A percentile compares a stretch with the other conserved stretches of the same genome.
phyloP scores from a whole-genome alignment of 35 echinoderm and acorn worm species.

The Chiridota heheva region DNA sequence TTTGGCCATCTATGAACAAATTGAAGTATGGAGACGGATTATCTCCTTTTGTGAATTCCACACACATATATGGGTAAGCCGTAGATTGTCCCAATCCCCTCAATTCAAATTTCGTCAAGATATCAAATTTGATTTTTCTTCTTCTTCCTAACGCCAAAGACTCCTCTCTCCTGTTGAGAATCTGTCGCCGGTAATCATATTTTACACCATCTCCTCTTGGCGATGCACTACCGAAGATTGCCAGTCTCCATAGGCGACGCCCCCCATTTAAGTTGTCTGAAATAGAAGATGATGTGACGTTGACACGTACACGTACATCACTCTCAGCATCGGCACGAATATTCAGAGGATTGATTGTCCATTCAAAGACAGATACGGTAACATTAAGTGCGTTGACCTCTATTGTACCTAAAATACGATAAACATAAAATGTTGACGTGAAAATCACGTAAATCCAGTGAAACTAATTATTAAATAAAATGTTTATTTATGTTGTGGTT shows the following conservation, averaged over 20 bases:
- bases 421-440: too few relatives aligned
- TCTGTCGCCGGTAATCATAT: conserved; percentile 42
- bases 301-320: conserved; percentile 47
- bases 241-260: conserved; percentile 26
- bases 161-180: conserved; percentile 17
- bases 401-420: too few relatives aligned
- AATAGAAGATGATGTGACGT: conserved; percentile 34
- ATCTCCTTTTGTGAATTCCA: conserved; percentile 65
- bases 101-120: conserved; percentile 34
- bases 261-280: conserved; percentile 27
- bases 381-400: too few relatives aligned
- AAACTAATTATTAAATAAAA: too few relatives aligned
- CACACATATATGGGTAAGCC: conserved; percentile 55
- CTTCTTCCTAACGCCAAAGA: background rate
- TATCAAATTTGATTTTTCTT: conserved; percentile 11
- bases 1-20: conserved; percentile 26
- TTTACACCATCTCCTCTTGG: conserved; percentile 13
- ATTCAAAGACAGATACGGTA: conserved; percentile 39
- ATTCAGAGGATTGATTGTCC: conserved; percentile 45
- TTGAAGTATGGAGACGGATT: conserved; percentile 39
- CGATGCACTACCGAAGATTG: conserved; percentile 22
- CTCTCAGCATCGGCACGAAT: conserved; percentile 36
- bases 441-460: too few relatives aligned
- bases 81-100: conserved; percentile 31
- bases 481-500: too few relatives aligned